These are phyloP conservation scores for Sminthurides bifidus DNA, from an alignment of 1,140 invertebrate species.

Conservation along the genomic window DNA sequence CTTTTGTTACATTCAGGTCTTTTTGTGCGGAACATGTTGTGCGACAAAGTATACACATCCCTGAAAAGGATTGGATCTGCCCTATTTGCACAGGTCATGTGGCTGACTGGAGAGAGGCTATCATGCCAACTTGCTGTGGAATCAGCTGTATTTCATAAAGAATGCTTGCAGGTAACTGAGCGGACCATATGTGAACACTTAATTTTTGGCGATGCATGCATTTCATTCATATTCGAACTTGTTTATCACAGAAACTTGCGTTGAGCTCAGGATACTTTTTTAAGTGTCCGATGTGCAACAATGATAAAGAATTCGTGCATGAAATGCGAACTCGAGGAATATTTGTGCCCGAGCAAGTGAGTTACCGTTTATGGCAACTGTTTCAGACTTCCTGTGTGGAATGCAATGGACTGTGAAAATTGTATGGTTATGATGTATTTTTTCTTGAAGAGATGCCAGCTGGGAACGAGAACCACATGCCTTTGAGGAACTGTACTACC, in stretches of 20 bases:
- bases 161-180: conserved; percentile 16
- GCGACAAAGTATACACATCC: conserved; percentile 40
- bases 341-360: conserved; percentile 29
- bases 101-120: conserved; percentile 25
- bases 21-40: conserved; percentile 48
- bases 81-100: conserved; percentile 44
- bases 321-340: conserved; percentile 23
- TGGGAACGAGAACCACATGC: conserved; percentile 56
- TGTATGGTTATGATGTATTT: no score
- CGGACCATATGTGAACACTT: no score
- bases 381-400: background rate
- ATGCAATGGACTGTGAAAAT: no score
- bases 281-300: conserved; percentile 27
- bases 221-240: background rate
- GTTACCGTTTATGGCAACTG: background rate
- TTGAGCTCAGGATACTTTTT: conserved; percentile 29
- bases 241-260: conserved; percentile 39
- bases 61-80: conserved; percentile 29
- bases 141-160: conserved; percentile 15
- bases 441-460: conserved; percentile 46
- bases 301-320: conserved; percentile 7
- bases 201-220: no score
- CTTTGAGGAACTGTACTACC: conserved; percentile 46
- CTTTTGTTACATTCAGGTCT: conserved; percentile 39
- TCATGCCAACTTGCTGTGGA: conserved; percentile 6